These are phyloP conservation scores for Oryctolagus cuniculus DNA, from an alignment of 2,113 vertebrate species.

Conservation along the genomic window mOryCun1.1 NC_091435.1:164934001-164934500, in stretches of 20 bases:
- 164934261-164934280: conserved; percentile 15
- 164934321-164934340: conserved; percentile 41
- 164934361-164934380: conserved; percentile 19
- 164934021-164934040: too few relatives aligned
- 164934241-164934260: neutral
- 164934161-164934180: neutral
- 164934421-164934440: conserved; percentile 7
- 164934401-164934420: neutral
- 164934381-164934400: conserved; percentile 17
- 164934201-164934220: neutral
- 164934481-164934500: neutral
- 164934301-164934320: conserved; percentile 31
- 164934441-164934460: neutral
- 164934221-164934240: neutral
- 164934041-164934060: too few relatives aligned
- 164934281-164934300: neutral
- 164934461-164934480: conserved; percentile 23
- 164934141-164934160: conserved; percentile 17
- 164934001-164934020: too few relatives aligned
- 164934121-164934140: conserved; percentile 20
- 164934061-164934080: too few relatives aligned
- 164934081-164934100: too few relatives aligned
- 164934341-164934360: neutral
- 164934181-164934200: conserved; percentile 18
- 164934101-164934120: too few relatives aligned